A percentile compares a stretch with the other conserved stretches of the same genome.
Conservation (phyloP, 2,888 invertebrate species). For the Apeira syringaria region DNA sequence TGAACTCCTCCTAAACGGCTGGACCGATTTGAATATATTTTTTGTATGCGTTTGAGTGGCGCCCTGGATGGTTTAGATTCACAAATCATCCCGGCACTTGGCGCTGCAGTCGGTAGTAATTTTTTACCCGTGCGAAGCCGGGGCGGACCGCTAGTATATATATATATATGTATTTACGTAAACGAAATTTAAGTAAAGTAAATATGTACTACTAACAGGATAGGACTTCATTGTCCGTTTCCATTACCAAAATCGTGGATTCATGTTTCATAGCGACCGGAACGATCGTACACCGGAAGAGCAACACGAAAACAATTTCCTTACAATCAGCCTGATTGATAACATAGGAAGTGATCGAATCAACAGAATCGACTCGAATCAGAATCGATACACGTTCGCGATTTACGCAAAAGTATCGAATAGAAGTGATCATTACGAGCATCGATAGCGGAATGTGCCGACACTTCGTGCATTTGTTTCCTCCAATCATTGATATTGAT, state of each 20-base stretch:
- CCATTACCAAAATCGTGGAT: neutral
- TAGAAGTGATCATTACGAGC: neutral
- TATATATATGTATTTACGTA: no score
- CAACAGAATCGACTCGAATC: slow-evolving; percentile 7
- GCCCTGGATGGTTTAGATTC: no score
- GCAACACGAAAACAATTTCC: slow-evolving; percentile 13
- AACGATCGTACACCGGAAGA: slow-evolving; percentile 2
- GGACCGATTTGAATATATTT: no score
- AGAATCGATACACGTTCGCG: slow-evolving; percentile 15
- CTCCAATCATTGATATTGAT: slow-evolving; percentile 24
- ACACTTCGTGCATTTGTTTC: slow-evolving; percentile 10
- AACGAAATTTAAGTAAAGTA: no score
- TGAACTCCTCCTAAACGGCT: no score
- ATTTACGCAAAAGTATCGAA: slow-evolving; percentile 23
- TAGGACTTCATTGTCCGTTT: neutral
- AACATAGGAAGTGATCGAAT: slow-evolving; percentile 14
- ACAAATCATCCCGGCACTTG: no score
- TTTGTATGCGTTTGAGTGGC: no score
- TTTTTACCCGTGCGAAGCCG: no score
- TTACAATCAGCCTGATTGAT: slow-evolving; percentile 21
- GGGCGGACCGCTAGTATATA: no score
- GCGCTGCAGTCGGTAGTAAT: no score
- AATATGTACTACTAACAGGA: no score
- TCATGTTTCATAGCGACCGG: neutral
- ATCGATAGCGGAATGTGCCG: slow-evolving; percentile 4